A percentile compares a stretch with the other conserved stretches of the same genome.
phyloP scores from a whole-genome alignment of 2,797 vertebrate genomes.

The Meriones psammophilus region DNA sequence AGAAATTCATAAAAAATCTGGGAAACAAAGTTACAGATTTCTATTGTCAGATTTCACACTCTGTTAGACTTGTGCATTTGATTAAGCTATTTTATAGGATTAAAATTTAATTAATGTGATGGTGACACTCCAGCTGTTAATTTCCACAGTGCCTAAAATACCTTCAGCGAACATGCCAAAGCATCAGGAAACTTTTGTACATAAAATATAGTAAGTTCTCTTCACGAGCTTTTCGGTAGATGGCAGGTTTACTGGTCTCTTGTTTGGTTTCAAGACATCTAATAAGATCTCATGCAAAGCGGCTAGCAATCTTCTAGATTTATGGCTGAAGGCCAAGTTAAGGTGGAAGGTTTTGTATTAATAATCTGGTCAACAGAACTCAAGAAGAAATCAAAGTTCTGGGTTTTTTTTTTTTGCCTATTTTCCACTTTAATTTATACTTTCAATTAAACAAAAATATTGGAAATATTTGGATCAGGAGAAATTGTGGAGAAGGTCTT shows the following conservation, averaged over 20 bases:
- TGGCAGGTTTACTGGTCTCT: conserved; percentile 28
- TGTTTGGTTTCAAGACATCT: conserved; percentile 34
- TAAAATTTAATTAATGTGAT: conserved; percentile 50
- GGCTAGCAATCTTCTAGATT: conserved; percentile 42
- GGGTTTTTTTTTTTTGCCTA: conserved; percentile 35
- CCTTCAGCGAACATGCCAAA: conserved; percentile 10
- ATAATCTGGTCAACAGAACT: not conserved
- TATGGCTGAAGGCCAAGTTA: conserved; percentile 20
- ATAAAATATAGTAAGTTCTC: not conserved
- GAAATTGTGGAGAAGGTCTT: conserved; percentile 13
- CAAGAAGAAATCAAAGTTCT: conserved; percentile 38
- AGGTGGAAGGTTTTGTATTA: conserved; percentile 32
- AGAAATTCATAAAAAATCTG: no score
- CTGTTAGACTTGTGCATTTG: not conserved
- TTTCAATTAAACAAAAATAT: conserved; percentile 52
- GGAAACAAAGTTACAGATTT: conserved; percentile 38
- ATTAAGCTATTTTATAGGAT: conserved; percentile 26
- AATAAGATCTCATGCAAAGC: not conserved
- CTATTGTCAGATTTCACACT: not conserved
- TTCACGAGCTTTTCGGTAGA: not conserved
- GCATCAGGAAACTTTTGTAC: conserved; percentile 3
- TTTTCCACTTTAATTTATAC: conserved; percentile 41
- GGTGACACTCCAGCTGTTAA: conserved; percentile 24
- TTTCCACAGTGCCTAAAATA: not conserved
- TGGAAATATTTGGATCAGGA: conserved; percentile 37